phyloP scores from a whole-genome alignment of 2,888 invertebrate genomes.

The Mythimna albipuncta region DNA sequence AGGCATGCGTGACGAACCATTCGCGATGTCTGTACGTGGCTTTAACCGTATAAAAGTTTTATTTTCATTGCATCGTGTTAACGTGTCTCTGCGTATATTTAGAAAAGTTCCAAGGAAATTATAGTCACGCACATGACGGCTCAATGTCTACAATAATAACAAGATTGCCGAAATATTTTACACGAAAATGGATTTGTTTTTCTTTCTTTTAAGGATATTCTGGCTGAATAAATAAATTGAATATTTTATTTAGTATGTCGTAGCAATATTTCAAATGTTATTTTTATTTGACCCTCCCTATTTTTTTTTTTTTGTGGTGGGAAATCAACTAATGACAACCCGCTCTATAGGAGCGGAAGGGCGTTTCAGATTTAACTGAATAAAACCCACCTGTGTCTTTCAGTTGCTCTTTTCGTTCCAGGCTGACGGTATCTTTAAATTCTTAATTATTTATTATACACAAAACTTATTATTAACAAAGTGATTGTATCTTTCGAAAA shows the following conservation, averaged over 20 bases:
- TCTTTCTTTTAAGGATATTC: slow-evolving; percentile 40
- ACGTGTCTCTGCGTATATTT: slow-evolving; percentile 28
- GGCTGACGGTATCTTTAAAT: no score
- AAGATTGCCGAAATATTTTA: slow-evolving; percentile 39
- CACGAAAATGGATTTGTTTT: slow-evolving; percentile 42
- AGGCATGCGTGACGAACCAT: no score
- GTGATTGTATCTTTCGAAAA: no score
- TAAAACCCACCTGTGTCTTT: no score
- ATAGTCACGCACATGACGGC: slow-evolving; percentile 52
- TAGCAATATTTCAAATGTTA: slow-evolving; percentile 2
- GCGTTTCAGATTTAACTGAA: no score
- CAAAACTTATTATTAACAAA: no score
- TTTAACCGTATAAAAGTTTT: slow-evolving; percentile 32
- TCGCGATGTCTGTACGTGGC: no score
- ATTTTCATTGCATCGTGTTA: slow-evolving; percentile 38
- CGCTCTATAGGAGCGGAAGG: no score
- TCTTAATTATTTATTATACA: no score
- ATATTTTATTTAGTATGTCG: slow-evolving; percentile 40
- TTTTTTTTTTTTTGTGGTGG: no score
- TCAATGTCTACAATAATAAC: slow-evolving; percentile 44
- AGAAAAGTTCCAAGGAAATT: slow-evolving; percentile 57
- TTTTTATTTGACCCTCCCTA: background rate
- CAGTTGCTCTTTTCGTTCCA: no score
- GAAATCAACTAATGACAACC: no score
- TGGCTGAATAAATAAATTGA: slow-evolving; percentile 40